Base-by-base conservation (phyloP, 1,140 invertebrate genomes). In the Physella acuta region DNA sequence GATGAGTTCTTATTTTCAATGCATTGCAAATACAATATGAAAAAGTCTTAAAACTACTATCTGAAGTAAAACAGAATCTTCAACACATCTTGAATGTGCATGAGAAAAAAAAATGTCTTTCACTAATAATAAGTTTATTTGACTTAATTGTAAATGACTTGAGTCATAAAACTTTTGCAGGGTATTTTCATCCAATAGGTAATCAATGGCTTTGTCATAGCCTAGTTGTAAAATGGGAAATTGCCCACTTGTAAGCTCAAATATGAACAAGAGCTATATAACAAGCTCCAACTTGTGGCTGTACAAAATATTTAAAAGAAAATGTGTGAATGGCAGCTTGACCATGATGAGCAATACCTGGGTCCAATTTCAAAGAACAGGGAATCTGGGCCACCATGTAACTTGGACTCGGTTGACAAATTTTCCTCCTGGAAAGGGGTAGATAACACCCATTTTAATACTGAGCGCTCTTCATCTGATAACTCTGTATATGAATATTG, bases 291-390 rank as follows among this genome's bases (percentile, higher is more conserved):
- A 20, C 20, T 24, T 8, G 11, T 55, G 20, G 5, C 8, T 30
- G 24, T 8, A 20, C 53, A 14, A 55, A 24, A 24, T n/a, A n/a
- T n/a, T n/a, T n/a, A n/a, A n/a, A n/a, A n/a, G n/a, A 55, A 24
- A 55, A 14, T 30, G 28, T 24, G 24, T 55, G 5, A 24, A 8
- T 24, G 8, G 20, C 24, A 24, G 11, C 28, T 14, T 55, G 11
- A 24, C 53, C 8, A 14, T 30, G n/a, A 56, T n/a, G 3, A 65
- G 37, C 26, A 37, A 72, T 70, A 85, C 84, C 84, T 83, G 51
- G 86, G 86, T 44, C 86, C 86, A 70, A 87, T 84, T 75, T 87
- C 86, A 61, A 87, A 73, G 0, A 86, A 53, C 17, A 81, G 31
- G 31, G 72, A 59, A 36, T 70, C 24, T 33, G 58, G 34, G 36